Conservation (phyloP, 2,888 invertebrate genomes). For the Himalopsyche japonica region DNA sequence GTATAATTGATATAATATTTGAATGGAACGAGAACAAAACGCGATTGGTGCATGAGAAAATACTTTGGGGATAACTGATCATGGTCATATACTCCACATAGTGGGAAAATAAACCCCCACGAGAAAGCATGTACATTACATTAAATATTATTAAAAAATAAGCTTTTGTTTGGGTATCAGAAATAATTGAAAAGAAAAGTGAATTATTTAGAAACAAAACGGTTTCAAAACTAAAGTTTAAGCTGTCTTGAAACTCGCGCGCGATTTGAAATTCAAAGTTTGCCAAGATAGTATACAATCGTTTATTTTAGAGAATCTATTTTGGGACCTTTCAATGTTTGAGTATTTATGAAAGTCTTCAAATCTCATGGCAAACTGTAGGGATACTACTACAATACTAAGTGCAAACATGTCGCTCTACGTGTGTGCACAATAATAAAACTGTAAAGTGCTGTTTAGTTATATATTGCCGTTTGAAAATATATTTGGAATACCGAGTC, state of each 20-base stretch:
- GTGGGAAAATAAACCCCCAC: too few relatives aligned
- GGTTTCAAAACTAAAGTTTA: neutral
- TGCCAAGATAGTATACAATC: slow-evolving; percentile 29
- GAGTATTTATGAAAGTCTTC: slow-evolving; percentile 7
- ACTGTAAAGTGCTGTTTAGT: neutral
- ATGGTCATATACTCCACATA: too few relatives aligned
- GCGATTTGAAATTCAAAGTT: neutral
- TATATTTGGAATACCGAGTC: neutral
- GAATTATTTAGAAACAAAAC: too few relatives aligned
- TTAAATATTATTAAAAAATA: too few relatives aligned
- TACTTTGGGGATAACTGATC: too few relatives aligned
- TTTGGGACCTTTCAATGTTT: slow-evolving; percentile 34
- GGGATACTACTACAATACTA: neutral
- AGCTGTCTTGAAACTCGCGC: neutral
- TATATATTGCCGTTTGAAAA: neutral
- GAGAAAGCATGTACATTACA: too few relatives aligned
- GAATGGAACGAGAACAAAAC: too few relatives aligned
- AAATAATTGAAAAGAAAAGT: too few relatives aligned
- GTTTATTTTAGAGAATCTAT: slow-evolving; percentile 38
- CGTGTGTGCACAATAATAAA: neutral
- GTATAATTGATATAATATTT: too few relatives aligned
- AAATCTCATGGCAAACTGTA: neutral
- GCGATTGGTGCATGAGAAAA: too few relatives aligned
- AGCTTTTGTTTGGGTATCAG: too few relatives aligned
- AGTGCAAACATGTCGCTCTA: neutral